phyloP scores from a whole-genome alignment of 1,140 invertebrate species.

The Zelostemma sp. region DNA sequence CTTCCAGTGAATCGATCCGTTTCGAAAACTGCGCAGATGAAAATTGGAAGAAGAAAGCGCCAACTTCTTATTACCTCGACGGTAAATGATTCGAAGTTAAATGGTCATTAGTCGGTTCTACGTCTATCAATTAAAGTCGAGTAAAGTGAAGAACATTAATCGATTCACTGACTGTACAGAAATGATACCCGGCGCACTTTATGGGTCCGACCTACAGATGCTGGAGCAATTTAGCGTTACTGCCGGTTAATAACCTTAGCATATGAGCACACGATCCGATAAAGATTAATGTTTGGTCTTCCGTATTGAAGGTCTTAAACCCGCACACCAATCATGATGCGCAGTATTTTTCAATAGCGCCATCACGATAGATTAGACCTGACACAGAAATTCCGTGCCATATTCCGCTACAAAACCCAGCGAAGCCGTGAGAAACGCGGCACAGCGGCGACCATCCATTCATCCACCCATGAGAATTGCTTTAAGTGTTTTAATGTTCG shows the following conservation, averaged over 20 bases:
- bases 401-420: slow-evolving; percentile 16
- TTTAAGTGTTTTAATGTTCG: slow-evolving; percentile 22
- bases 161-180: not conserved
- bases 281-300: not conserved
- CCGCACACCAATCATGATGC: slow-evolving; percentile 14
- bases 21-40: too few relatives aligned
- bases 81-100: slow-evolving; percentile 4
- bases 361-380: slow-evolving; percentile 28
- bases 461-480: slow-evolving; percentile 36
- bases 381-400: slow-evolving; percentile 33
- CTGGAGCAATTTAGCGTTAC: slow-evolving; percentile 1
- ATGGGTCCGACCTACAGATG: not conserved
- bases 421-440: slow-evolving; percentile 32
- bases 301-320: slow-evolving; percentile 3
- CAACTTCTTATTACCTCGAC: slow-evolving; percentile 15
- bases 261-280: slow-evolving; percentile 4
- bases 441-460: slow-evolving; percentile 15
- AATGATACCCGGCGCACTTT: slow-evolving; percentile 12
- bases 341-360: slow-evolving; percentile 16
- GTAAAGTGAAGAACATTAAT: slow-evolving; percentile 19
- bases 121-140: slow-evolving; percentile 14
- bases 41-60: not conserved
- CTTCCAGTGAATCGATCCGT: too few relatives aligned
- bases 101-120: slow-evolving; percentile 19
- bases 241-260: not conserved